Evolutionary conservation across 2,113 vertebrate species (phyloP).

Genomic region (Peromyscus maniculatus): DNA sequence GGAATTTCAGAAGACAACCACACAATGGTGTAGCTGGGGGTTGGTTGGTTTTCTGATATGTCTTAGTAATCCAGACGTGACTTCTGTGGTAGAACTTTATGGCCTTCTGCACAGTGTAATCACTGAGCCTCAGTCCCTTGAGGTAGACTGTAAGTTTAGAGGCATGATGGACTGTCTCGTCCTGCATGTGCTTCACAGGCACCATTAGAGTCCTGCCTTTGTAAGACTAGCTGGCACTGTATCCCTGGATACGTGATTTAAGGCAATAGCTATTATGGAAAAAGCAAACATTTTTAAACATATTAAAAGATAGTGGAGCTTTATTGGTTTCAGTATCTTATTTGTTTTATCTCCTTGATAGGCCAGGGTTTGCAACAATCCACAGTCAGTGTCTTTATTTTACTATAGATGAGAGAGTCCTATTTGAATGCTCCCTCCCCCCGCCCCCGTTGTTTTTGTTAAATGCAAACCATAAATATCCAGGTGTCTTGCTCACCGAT

Average conservation of each 20-base stretch:
- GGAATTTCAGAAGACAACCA: not conserved
- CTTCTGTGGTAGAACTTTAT: conserved; percentile 21
- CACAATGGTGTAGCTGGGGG: not conserved
- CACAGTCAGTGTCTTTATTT: conserved; percentile 47
- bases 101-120: not conserved
- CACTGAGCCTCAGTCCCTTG: not conserved
- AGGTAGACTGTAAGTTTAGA: not conserved
- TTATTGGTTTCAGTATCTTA: conserved; percentile 35
- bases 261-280: conserved; percentile 48
- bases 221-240: not conserved
- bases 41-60: not conserved
- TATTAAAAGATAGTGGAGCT: conserved; percentile 41
- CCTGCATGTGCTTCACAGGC: not conserved
- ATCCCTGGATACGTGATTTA: conserved; percentile 25
- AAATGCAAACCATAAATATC: not conserved
- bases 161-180: not conserved
- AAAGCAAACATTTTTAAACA: not conserved
- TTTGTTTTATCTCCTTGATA: conserved; percentile 33
- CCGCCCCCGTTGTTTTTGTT: not conserved
- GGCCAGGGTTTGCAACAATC: not conserved
- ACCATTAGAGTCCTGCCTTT: not conserved
- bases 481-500: not conserved
- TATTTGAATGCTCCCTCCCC: not conserved
- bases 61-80: not conserved
- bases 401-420: conserved; percentile 16